phyloP scores from a whole-genome alignment of 2,888 invertebrate genomes.

The Frankliniella fusca region DNA sequence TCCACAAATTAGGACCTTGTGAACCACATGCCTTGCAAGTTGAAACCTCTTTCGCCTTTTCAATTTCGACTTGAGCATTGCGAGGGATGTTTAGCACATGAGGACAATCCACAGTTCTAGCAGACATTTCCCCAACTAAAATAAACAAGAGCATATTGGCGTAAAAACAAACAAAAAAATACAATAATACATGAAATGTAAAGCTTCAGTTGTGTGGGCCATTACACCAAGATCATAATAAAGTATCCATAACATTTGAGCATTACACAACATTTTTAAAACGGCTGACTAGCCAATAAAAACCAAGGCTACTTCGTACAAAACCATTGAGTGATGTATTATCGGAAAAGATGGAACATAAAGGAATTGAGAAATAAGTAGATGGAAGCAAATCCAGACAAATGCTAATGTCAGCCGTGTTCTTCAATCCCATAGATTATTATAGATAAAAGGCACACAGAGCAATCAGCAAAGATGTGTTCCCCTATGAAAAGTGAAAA shows the following conservation, averaged over 20 bases:
- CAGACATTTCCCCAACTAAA: neutral
- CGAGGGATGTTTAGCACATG: neutral
- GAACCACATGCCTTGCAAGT: constrained; percentile 43
- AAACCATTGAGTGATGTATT: neutral
- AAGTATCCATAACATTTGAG: neutral
- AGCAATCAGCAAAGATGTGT: neutral
- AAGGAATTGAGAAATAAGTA: neutral
- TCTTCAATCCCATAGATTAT: neutral
- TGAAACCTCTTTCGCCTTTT: neutral
- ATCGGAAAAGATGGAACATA: neutral
- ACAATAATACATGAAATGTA: neutral
- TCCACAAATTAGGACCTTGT: constrained; percentile 76
- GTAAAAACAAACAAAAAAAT: neutral
- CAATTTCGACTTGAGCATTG: neutral
- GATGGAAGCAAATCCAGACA: neutral
- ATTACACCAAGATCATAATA: too few species aligned
- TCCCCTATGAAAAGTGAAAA: neutral
- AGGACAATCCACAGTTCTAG: neutral
- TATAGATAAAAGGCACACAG: neutral
- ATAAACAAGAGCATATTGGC: neutral
- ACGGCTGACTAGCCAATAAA: neutral
- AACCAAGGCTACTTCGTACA: neutral
- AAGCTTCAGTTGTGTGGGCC: neutral
- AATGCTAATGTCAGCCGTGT: neutral
- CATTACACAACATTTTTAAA: neutral